Evolutionary conservation across 1,140 invertebrate genomes (phyloP).

Genomic region (Pseudomyrmex flavicornis): DNA sequence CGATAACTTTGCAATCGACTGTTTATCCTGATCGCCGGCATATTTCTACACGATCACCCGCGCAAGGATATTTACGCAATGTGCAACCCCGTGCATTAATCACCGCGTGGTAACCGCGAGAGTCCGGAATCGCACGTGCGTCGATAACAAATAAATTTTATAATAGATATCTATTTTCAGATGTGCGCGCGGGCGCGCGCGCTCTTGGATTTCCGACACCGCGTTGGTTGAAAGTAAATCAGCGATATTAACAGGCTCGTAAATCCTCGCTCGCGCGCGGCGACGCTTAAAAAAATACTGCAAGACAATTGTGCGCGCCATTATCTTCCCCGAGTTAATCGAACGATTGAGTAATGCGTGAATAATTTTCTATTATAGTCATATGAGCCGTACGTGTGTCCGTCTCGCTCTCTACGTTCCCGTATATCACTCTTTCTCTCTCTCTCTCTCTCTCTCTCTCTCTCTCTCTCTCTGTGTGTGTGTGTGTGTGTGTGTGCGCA

Average conservation of each 20-base stretch:
- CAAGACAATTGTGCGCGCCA: constrained; percentile 57
- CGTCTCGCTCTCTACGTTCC: constrained; percentile 33
- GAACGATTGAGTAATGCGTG: constrained; percentile 66
- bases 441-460: neutral
- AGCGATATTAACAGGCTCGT: constrained; percentile 42
- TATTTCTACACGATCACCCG: constrained; percentile 23
- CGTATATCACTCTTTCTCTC: neutral
- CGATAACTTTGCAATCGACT: constrained; percentile 46
- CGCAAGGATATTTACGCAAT: constrained; percentile 55
- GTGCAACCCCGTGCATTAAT: constrained; percentile 47
- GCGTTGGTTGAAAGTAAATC: constrained; percentile 51
- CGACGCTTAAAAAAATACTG: constrained; percentile 36
- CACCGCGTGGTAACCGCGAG: constrained; percentile 14
- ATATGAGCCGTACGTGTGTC: constrained; percentile 36
- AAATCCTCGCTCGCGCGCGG: constrained; percentile 49
- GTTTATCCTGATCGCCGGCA: constrained; percentile 20
- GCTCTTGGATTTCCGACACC: neutral
- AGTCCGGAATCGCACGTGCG: constrained; percentile 36
- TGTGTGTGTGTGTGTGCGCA: no score
- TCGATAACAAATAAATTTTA: constrained; percentile 48
- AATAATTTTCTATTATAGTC: constrained; percentile 67
- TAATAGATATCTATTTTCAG: constrained; percentile 40
- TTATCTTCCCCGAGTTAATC: constrained; percentile 60
- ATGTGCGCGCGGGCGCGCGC: neutral
- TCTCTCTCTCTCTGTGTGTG: no score